Evolutionary conservation across 2,797 vertebrate genomes (phyloP), one percentile per base, ranked within the genome.

Genomic region (Dipus sagitta): DNA sequence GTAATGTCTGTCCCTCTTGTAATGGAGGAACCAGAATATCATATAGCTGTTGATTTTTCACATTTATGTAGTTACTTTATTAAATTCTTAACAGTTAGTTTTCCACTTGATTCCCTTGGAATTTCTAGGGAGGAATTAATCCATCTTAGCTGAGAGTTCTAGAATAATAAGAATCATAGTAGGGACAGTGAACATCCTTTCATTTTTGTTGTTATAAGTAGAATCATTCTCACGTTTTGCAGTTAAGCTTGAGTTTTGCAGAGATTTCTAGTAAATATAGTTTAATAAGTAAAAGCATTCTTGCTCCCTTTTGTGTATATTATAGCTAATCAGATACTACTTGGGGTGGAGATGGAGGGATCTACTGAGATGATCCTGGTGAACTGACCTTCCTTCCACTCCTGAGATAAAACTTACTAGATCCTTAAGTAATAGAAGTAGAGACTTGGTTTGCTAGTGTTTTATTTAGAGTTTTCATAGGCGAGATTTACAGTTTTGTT

Each of bases 361-460:
- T 79, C 52, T 67, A n/a, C 26, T 86, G 78, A 85, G 34, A 34
- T 54, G 24, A 42, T 70, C 4, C 32, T 89, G 11, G 54, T 65
- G 88, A 95, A 32, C 94, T 87, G 47, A n/a, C n/a, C n/a, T n/a
- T 91, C 81, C 85, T 95, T 97, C 88, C 67, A 60, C 30, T 92
- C 78, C 82, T 88, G 32, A 54, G 34, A 26, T 84, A 54, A 87
- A 85, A 75, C 21, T 60, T 60, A 34, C 21, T 87, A 70, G 54
- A 58, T 68, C 38, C 10, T 90, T 83, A 47, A 82, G 15, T 77
- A 70, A 42, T 28, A 5, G 30, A 6, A 21, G 26, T 26, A 60
- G 14, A 42, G 67, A 21, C 18, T 91, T 92, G 86, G 68, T 84
- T 70, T 42, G 6, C 34, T 68, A 34, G 2, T 17, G 9, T 75